Conservation (phyloP, 2,113 vertebrate genomes). For the Eidolon helvum region DNA sequence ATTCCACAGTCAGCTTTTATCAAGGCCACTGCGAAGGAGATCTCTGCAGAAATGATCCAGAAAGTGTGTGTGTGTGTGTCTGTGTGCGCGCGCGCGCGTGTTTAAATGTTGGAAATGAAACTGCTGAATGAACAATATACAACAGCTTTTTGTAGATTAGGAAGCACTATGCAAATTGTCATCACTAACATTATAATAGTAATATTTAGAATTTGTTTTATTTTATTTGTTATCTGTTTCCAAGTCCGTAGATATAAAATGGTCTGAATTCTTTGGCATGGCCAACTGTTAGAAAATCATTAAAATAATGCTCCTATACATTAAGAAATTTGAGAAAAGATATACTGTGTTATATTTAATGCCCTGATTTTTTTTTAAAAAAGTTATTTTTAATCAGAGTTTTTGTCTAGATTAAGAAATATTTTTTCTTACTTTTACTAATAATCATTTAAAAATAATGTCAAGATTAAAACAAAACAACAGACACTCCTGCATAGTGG, state of each 20-base stretch:
- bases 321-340: not conserved
- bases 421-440: not conserved
- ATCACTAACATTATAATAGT: not conserved
- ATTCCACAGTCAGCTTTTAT: slow-evolving; percentile 68
- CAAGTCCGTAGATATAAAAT: not conserved
- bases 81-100: not conserved
- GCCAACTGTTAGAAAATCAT: not conserved
- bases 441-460: not conserved
- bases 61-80: not conserved
- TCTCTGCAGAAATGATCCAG: not conserved
- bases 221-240: slow-evolving; percentile 31
- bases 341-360: not conserved
- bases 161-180: not conserved
- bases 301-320: not conserved
- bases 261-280: not conserved
- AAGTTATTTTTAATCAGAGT: not conserved
- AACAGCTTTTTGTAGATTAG: not conserved
- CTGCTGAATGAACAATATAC: not conserved
- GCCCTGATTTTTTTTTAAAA: not conserved
- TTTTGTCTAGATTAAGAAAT: not conserved
- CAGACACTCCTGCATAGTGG: not conserved
- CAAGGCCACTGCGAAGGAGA: slow-evolving; percentile 56
- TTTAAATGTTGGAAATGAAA: not conserved
- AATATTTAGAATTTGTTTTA: not conserved
- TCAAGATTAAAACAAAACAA: not conserved